These are phyloP conservation scores for Chaetura pelagica DNA, from an alignment of 2,113 vertebrate genomes.

Conservation along the genomic window DNA sequence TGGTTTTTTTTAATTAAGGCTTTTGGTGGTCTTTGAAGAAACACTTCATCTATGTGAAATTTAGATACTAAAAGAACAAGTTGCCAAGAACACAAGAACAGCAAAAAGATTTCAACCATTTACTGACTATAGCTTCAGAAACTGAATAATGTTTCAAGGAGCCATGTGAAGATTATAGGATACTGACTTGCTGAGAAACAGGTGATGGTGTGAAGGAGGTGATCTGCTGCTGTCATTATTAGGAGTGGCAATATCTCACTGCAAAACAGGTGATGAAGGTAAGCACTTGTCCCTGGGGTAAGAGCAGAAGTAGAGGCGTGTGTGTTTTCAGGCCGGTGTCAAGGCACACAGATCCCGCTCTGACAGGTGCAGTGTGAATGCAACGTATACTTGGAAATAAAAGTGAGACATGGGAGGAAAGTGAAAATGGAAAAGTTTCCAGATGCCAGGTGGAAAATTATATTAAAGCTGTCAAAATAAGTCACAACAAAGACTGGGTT, in stretches of 20 bases:
- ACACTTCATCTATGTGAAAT: neutral
- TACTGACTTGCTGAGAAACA: neutral
- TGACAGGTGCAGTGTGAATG: conserved; percentile 28
- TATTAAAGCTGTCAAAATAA: conserved; percentile 70
- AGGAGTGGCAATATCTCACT: conserved; percentile 1
- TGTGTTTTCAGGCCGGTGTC: neutral
- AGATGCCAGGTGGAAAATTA: conserved; percentile 54
- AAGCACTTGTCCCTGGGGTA: neutral
- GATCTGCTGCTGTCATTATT: neutral
- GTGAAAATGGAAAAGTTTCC: conserved; percentile 63
- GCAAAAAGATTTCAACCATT: neutral
- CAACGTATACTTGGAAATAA: conserved; percentile 32
- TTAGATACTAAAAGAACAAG: neutral
- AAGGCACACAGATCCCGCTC: neutral
- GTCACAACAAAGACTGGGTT: conserved; percentile 54
- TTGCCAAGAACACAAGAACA: neutral
- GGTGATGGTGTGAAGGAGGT: neutral
- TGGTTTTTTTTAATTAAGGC: neutral
- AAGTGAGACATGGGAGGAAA: conserved; percentile 44
- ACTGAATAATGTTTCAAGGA: neutral
- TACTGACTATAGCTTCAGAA: neutral
- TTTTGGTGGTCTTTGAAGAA: conserved; percentile 8
- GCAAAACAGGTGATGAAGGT: conserved; percentile 49
- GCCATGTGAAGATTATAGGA: neutral
- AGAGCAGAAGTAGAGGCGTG: neutral